A percentile compares a stretch with the other conserved stretches of the same genome.
Conservation (phyloP, 2,888 invertebrate species). For the Halictus ligatus region DNA sequence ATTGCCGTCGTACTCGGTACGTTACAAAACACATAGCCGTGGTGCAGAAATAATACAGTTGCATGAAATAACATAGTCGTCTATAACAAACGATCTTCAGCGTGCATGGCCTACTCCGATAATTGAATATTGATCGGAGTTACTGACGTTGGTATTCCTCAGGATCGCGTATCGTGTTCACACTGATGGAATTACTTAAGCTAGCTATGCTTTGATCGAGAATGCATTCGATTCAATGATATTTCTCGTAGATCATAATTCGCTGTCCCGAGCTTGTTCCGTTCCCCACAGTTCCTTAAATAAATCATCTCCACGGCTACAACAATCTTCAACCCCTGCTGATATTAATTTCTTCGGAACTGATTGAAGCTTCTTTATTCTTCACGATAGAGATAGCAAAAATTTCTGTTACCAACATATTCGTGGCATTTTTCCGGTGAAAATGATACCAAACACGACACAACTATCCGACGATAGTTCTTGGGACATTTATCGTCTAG, state of each 20-base stretch:
- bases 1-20: slow-evolving; percentile 11
- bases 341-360: too few relatives aligned
- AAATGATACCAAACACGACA: too few relatives aligned
- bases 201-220: not conserved
- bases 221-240: not conserved
- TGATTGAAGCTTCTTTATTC: too few relatives aligned
- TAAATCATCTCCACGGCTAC: not conserved
- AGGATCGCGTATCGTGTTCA: slow-evolving; percentile 28
- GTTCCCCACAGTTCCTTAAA: not conserved
- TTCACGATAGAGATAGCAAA: too few relatives aligned
- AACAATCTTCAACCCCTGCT: not conserved
- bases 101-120: slow-evolving; percentile 31
- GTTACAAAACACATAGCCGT: not conserved
- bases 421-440: too few relatives aligned
- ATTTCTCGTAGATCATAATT: not conserved
- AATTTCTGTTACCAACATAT: too few relatives aligned
- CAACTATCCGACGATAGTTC: too few relatives aligned
- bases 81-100: slow-evolving; percentile 38
- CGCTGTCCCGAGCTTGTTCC: not conserved
- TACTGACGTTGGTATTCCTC: slow-evolving; percentile 23
- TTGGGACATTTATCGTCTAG: too few relatives aligned
- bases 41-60: slow-evolving; percentile 34
- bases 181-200: slow-evolving; percentile 23
- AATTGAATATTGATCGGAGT: slow-evolving; percentile 54
- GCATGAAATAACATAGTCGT: slow-evolving; percentile 35